Percentiles rank a stretch among this genome's conserved stretches.
phyloP scores from a whole-genome alignment of 2,113 vertebrate species.

The Pygoscelis adeliae region DNA sequence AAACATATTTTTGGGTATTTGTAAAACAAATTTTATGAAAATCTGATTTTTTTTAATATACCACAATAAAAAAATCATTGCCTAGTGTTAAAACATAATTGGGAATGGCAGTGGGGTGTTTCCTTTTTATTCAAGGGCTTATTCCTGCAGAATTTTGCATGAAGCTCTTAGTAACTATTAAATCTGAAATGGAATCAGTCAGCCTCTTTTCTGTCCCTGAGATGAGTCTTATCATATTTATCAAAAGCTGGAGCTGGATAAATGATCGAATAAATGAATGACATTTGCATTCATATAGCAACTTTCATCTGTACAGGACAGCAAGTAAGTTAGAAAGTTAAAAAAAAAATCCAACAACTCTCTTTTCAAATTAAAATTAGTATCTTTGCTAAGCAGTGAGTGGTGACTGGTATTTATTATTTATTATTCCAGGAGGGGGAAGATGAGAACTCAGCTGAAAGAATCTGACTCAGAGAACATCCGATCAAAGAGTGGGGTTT shows the following conservation, averaged over 20 bases:
- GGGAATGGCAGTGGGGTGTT: neutral
- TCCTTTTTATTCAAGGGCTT: neutral
- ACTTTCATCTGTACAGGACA: neutral
- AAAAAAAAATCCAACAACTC: neutral
- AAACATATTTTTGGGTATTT: neutral
- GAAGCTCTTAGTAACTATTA: neutral
- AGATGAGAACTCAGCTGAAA: neutral
- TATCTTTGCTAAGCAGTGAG: neutral
- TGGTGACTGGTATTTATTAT: neutral
- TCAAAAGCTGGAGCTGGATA: slow-evolving; percentile 10
- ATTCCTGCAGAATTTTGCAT: neutral
- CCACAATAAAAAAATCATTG: neutral
- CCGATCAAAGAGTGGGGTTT: neutral
- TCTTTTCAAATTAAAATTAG: neutral
- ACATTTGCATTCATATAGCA: slow-evolving; percentile 30
- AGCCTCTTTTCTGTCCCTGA: neutral
- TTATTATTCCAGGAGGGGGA: neutral
- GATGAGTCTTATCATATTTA: neutral
- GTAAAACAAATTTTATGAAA: neutral
- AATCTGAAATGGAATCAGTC: slow-evolving; percentile 17
- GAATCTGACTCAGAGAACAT: neutral
- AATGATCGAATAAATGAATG: slow-evolving; percentile 2
- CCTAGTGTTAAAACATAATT: neutral
- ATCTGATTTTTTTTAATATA: neutral
- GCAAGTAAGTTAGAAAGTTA: neutral